A percentile compares a stretch with the other conserved stretches of the same genome.
Evolutionary conservation across 2,797 vertebrate genomes (phyloP).

Genomic region (Pygocentrus nattereri): DNA sequence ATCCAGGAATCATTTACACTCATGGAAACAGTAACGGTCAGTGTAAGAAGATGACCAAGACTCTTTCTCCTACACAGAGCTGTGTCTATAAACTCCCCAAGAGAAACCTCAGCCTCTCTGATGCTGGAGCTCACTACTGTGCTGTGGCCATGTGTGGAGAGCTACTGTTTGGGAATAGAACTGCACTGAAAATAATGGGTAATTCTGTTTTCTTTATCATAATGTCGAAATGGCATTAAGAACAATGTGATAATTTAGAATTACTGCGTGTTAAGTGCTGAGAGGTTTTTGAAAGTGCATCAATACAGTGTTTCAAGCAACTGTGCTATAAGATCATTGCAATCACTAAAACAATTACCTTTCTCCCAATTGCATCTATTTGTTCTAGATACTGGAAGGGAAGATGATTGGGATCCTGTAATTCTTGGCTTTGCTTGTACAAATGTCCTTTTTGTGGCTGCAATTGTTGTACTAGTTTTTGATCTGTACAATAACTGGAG

Average conservation of each 20-base stretch:
- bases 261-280: not conserved
- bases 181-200: slow-evolving; percentile 3
- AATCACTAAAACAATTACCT: not conserved
- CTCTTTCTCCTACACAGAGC: not conserved
- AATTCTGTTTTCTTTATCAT: not conserved
- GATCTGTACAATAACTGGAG: not conserved
- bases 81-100: slow-evolving; percentile 10
- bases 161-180: not conserved
- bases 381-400: slow-evolving; percentile 3
- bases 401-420: not conserved
- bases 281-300: not conserved
- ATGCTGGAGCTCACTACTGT: slow-evolving; percentile 7
- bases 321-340: not conserved
- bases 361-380: not conserved
- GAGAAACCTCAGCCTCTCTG: slow-evolving; percentile 1
- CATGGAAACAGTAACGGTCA: not conserved
- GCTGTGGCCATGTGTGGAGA: not conserved
- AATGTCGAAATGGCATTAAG: not conserved
- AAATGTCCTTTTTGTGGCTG: slow-evolving; percentile 6
- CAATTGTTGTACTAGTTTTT: not conserved
- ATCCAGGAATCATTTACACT: slow-evolving; percentile 28
- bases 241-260: not conserved
- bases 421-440: slow-evolving; percentile 15
- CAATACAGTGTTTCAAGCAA: not conserved
- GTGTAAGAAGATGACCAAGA: not conserved